Base-by-base conservation (phyloP, 2,888 invertebrate genomes). In the Ectropis crepuscularia region DNA sequence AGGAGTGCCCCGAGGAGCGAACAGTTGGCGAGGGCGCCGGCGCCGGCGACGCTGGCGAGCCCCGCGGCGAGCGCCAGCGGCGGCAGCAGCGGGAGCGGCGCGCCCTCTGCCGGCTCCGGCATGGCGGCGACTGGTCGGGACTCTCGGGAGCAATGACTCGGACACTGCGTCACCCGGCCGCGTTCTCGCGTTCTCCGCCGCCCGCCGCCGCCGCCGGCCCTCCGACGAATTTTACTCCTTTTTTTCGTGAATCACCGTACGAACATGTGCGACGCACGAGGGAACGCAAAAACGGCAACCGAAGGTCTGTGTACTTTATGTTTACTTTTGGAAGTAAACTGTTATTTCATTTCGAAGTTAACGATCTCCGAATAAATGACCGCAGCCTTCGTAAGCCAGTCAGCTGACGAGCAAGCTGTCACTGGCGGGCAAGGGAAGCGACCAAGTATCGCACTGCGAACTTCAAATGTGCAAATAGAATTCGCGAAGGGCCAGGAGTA, bases 111-210 rank as follows among this genome's bases (percentile, higher is more conserved):
- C 87, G 74, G 81, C 83, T 81, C 85, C 79, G 85, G 74, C 89
- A 87, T 88, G 78, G 86, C 85, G 89, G 86, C 88, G 86, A 78
- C 81, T 78, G 84, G 76, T 82, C 88, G 84, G 89, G 90, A 88
- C 83, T 84, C 77, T 74, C 84, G 92, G 92, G 92, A 92, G 88
- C 92, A 91, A 91, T 92, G 92, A 92, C 91, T 90, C 81, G 77
- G 76, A 71, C 80, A 74, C 83, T 83, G 83, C 90, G 88, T 85
- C 87, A 85, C 85, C 80, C 81, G 85, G 39, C 11, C 55, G 16
- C 16, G 16, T 28, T 28, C 16, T 28, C 55, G 55, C 89, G 85
- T 85, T 81, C 87, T 78, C 86, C 74, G 86, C 90, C 74, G 50
- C 39, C 49, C 9, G 47, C 47, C 49, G 37, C 49, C 50, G 50